Evolutionary conservation across 2,797 vertebrate genomes (phyloP), one percentile per base, ranked within the genome.

Genomic region (Eremophila alpestris): DNA sequence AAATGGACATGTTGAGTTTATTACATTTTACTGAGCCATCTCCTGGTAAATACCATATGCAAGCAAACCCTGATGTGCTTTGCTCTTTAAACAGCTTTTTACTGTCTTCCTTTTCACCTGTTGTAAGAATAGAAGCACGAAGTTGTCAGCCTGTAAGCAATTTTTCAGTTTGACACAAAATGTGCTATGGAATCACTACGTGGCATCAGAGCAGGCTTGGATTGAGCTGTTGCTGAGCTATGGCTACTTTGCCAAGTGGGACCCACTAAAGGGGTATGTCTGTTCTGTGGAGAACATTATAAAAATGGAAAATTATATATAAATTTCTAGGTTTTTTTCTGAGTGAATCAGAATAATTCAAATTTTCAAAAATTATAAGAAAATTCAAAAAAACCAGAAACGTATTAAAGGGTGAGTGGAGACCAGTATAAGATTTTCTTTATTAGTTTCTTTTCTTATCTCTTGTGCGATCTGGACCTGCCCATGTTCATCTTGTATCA

Each of bases 261-360:
- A n/a, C 11, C 3, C 1, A 1, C 11, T 30, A 14, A 60, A 62
- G 17, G 13, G 16, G 2, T 63, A 26, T 4, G 16, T 11, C 43
- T 60, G 0, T 38, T 70, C 36, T 62, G 20, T n/a, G 32, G 2
- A 21, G 36, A 56, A 19, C 5, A 5, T 7, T 46, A 43, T 23
- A 30, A 68, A 49, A 79, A 54, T 22, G 13, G 19, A 19, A 78
- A 41, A 29, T 6, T 7, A 16, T 8, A 5, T 16, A 16, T 14
- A 36, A 17, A 29, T 40, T 54, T 20, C 15, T 56, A 13, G 3
- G 63, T 89, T 87, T 2, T 38, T 67, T 75, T 69, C 24, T 7
- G 36, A 81, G 54, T 46, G 12, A 89, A 58, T 11, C 20, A 20
- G 34, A 84, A 48, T 79, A 16, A 52, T 45, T 80, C 4, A 13